phyloP scores from a whole-genome alignment of 2,888 invertebrate genomes.

The Drosophila limbata region DNA sequence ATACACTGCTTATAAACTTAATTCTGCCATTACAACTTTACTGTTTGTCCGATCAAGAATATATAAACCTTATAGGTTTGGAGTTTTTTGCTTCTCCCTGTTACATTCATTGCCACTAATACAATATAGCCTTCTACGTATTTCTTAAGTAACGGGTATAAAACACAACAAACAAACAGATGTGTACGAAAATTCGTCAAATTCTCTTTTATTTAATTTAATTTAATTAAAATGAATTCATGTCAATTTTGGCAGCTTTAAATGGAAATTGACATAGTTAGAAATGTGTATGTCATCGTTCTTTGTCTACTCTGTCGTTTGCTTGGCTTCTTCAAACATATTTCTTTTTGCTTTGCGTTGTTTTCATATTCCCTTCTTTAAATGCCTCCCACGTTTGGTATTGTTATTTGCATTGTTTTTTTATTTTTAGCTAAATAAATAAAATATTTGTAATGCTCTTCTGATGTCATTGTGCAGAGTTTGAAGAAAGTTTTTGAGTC shows the following conservation, averaged over 20 bases:
- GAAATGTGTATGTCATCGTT: constrained; percentile 35
- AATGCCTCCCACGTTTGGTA: constrained; percentile 62
- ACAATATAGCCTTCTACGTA: no score
- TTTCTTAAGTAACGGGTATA: no score
- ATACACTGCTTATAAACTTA: no score
- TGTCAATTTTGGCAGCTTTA: constrained; percentile 56
- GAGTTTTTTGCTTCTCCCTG: no score
- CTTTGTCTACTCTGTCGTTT: constrained; percentile 29
- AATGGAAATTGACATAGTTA: constrained; percentile 72
- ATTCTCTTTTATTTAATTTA: constrained; percentile 44
- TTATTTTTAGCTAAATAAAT: constrained; percentile 10
- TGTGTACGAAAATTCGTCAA: background rate
- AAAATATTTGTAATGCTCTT: constrained; percentile 53
- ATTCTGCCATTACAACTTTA: no score
- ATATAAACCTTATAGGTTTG: no score
- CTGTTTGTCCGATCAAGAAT: no score
- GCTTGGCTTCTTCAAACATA: constrained; percentile 50
- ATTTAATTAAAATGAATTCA: constrained; percentile 70
- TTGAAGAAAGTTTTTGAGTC: constrained; percentile 37
- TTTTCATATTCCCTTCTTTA: constrained; percentile 29
- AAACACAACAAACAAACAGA: background rate
- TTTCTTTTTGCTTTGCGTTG: constrained; percentile 10
- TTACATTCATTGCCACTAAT: no score
- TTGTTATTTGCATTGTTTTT: constrained; percentile 35
- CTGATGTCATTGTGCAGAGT: constrained; percentile 64